Percentiles rank a stretch among this genome's conserved stretches.
phyloP scores from a whole-genome alignment of 2,113 vertebrate species.

The Neopipo cinnamomea region DNA sequence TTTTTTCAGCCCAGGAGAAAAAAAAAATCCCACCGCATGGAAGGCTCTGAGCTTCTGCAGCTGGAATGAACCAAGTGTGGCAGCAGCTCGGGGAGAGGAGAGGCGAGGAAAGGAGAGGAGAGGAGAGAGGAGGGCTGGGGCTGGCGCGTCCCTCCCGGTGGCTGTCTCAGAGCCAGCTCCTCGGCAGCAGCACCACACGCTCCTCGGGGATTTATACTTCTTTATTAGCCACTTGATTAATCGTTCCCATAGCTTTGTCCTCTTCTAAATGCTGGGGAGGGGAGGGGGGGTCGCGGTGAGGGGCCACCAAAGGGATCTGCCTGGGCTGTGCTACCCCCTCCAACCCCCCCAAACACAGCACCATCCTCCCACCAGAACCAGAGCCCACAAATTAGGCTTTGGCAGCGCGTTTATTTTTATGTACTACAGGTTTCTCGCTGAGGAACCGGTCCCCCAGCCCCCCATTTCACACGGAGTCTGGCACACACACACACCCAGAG shows the following conservation, averaged over 20 bases:
- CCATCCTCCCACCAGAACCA: not conserved
- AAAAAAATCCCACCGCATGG: conserved; percentile 88
- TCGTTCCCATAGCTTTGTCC: not conserved
- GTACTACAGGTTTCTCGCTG: accelerated
- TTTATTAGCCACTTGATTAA: conserved; percentile 51
- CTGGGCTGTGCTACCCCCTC: not conserved
- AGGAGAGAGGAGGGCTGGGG: conserved; percentile 25
- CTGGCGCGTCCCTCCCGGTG: conserved; percentile 58
- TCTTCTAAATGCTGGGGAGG: not conserved
- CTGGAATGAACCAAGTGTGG: conserved; percentile 93
- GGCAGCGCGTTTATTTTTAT: not conserved
- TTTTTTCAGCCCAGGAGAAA: conserved; percentile 76
- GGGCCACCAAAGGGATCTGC: not conserved
- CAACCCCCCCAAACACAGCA: not conserved
- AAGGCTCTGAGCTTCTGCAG: conserved; percentile 84
- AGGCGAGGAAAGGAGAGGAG: not conserved
- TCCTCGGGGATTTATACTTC: conserved; percentile 53
- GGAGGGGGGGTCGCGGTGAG: not conserved
- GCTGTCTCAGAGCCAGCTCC: conserved; percentile 58
- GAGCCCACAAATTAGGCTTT: not conserved
- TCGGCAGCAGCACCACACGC: conserved; percentile 20
- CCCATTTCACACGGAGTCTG: not conserved
- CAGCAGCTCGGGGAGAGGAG: conserved; percentile 67
- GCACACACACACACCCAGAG: not conserved
- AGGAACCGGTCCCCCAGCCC: not conserved